Conservation (phyloP, 2,888 invertebrate species). For the Cheilosia scutellata region DNA sequence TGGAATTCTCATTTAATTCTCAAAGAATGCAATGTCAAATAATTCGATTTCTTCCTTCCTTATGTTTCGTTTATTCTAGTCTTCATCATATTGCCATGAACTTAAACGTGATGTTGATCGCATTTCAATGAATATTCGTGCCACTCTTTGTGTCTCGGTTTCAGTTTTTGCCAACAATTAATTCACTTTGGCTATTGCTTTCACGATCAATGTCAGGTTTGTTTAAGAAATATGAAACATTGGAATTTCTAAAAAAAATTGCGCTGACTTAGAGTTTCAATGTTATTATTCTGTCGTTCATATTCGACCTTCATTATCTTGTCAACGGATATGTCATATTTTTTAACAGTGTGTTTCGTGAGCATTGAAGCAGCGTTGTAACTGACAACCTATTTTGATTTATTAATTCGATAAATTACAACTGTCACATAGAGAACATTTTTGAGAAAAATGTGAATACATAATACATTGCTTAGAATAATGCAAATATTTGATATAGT, state of each 20-base stretch:
- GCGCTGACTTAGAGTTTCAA: conserved; percentile 2
- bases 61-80: background rate
- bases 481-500: no score
- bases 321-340: background rate
- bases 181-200: conserved; percentile 4
- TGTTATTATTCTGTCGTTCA: background rate
- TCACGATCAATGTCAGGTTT: conserved; percentile 18
- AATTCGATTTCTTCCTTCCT: background rate
- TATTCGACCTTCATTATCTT: conserved; percentile 26
- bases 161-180: conserved; percentile 26
- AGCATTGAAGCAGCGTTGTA: no score
- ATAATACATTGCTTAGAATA: no score
- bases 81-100: conserved; percentile 3
- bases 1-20: background rate
- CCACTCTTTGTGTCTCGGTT: background rate
- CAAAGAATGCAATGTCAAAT: conserved; percentile 2
- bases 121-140: conserved; percentile 52
- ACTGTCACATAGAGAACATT: no score
- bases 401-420: no score
- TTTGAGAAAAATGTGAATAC: no score
- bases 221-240: conserved; percentile 31
- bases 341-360: background rate
- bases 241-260: conserved; percentile 36
- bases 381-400: no score
- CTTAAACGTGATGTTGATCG: conserved; percentile 38